A percentile compares a stretch with the other conserved stretches of the same genome.
These are phyloP conservation scores for Latheticus oryzae DNA, from an alignment of 2,888 invertebrate genomes.

Conservation along the genomic window DNA sequence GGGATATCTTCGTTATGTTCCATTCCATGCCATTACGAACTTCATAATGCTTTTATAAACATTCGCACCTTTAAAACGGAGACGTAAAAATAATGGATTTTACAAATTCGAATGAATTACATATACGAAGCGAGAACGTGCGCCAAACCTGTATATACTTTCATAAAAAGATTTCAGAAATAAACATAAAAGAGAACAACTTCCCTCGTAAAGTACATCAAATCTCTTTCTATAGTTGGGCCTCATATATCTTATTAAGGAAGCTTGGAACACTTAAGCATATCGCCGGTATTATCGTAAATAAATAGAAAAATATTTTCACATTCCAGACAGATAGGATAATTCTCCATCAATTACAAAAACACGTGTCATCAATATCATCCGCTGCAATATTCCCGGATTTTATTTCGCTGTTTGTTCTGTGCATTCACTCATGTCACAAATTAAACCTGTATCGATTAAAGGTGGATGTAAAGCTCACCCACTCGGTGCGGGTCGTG, in stretches of 20 bases:
- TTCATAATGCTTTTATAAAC: conserved; percentile 51
- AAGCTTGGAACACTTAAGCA: no score
- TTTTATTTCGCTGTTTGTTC: conserved; percentile 35
- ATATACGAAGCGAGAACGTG: conserved; percentile 2
- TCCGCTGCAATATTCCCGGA: conserved; percentile 24
- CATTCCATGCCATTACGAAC: conserved; percentile 47
- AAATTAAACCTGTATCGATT: conserved; percentile 39
- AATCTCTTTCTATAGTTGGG: no score
- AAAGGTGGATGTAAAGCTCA: conserved; percentile 21
- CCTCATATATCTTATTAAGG: no score
- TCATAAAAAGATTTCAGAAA: conserved; percentile 15
- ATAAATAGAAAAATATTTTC: conserved; percentile 26
- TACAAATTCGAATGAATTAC: conserved; percentile 31
- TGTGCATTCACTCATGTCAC: conserved; percentile 36
- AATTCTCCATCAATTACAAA: conserved; percentile 25
- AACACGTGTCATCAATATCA: conserved; percentile 26
- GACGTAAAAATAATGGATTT: conserved; percentile 38
- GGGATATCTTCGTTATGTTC: conserved; percentile 44
- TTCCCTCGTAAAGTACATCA: conserved; percentile 1
- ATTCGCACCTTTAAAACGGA: conserved; percentile 44
- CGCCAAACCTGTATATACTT: conserved; percentile 2
- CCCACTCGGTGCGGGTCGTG: conserved; percentile 35
- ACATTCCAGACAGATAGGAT: conserved; percentile 12
- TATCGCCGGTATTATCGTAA: no score
- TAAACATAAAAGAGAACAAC: conserved; percentile 26